A percentile compares a stretch with the other conserved stretches of the same genome.
Conservation (phyloP, 2,797 vertebrate genomes). For the Hemibagrus guttatus region DNA sequence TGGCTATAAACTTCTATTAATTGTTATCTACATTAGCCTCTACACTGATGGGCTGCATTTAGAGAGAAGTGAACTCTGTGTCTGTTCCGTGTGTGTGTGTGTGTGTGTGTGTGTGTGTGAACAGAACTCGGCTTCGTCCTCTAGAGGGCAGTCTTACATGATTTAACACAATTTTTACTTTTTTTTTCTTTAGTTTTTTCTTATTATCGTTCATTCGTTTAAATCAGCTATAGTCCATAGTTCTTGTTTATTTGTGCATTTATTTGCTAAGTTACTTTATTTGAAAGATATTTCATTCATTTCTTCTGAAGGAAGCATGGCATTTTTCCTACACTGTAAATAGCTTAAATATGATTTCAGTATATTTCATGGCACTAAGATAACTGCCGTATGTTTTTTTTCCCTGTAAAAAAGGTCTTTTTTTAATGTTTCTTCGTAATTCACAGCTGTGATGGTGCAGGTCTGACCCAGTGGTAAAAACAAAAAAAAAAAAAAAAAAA, state of each 20-base stretch:
- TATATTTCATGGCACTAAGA: neutral
- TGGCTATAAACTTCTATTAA: neutral
- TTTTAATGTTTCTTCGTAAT: constrained; percentile 1
- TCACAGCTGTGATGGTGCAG: neutral
- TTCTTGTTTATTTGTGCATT: neutral
- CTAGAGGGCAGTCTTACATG: neutral
- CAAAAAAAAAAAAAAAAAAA: neutral
- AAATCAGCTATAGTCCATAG: neutral
- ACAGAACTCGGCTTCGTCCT: neutral
- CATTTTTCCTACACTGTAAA: neutral
- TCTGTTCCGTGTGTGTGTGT: neutral
- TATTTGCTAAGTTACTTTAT: neutral
- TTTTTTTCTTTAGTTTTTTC: neutral
- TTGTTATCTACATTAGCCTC: neutral
- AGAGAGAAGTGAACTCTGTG: neutral
- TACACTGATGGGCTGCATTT: neutral
- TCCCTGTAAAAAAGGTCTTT: neutral
- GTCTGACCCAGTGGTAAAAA: neutral
- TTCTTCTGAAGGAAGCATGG: neutral
- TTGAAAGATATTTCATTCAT: neutral
- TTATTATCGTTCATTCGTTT: neutral
- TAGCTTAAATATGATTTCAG: neutral
- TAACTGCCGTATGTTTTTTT: neutral
- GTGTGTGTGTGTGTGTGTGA: no score
- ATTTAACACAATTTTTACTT: neutral